Evolutionary conservation across 2,888 invertebrate species (phyloP), one percentile per base, ranked within the genome.

Genomic region (Zaprionus lineosus): DNA sequence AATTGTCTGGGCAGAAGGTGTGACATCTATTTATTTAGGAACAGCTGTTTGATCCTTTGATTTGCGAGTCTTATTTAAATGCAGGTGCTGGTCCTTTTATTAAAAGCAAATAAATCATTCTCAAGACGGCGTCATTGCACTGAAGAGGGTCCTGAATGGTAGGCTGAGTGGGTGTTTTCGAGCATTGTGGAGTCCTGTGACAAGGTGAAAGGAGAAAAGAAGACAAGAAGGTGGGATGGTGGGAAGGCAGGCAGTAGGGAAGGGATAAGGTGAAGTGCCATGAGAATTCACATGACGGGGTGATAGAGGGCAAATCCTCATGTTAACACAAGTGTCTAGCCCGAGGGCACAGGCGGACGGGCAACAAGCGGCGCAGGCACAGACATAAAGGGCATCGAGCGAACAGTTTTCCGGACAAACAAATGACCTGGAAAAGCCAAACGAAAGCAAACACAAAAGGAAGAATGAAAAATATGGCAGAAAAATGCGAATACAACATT

Each of bases 381-480:
- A 19, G 36, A 5, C 8, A n/a, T 11, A 39, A 40, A 24, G 26
- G 37, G 44, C n/a, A 53, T 40, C 33, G 44, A 58, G 46, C 50
- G 41, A 69, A 40, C 50, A 33, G 68, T 76, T 75, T 81, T 74
- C 82, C 77, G 82, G 82, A 50, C 60, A 70, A 75, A 63, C 78
- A 78, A 78, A 78, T 78, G 78, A 78, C 78, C 78, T 85, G 78
- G 85, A 78, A 78, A 78, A 85, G 85, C 78, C 78, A 79, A 83
- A 65, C 76, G 76, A 83, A 81, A 68, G 70, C 74, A 52, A 71
- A 50, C 58, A 75, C 64, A 78, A 77, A 77, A 74, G 79, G 52
- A 75, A 61, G 60, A n/a, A n/a, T 72, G 55, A 62, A 59, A 74
- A 84, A 82, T 62, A 75, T 72, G 79, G 50, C 59, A 48, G 64